Evolutionary conservation across 1,140 invertebrate genomes (phyloP), one percentile per base, ranked within the genome.

Genomic region (Camponotus pennsylvanicus): DNA sequence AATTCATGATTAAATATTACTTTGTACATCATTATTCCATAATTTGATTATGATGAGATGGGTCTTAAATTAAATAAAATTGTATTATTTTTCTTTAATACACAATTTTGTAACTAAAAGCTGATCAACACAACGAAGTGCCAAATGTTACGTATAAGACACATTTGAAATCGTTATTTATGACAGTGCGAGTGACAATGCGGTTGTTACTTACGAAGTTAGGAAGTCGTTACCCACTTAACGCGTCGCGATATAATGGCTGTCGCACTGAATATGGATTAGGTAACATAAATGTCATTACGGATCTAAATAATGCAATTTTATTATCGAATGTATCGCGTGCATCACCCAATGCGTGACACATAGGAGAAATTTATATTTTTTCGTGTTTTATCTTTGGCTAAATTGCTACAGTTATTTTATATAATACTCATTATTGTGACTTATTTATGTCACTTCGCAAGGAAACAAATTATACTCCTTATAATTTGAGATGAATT

Each of bases 241-340:
- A 27, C 27, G 18, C 32, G 21, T 34, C 11, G 7, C 13, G 27
- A 45, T 45, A 32, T 63, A 61, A 61, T 37, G 34, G 61, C 40
- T 21, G 32, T 7, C 37, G 21, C 1, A 34, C 73, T 61, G 49
- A 13, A 63, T 63, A 52, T n/a, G 13, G 27, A 73, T 83, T 75
- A 42, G 69, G n/a, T 75, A 75, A 83, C 40, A n/a, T 73, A 61
- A 52, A 83, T 83, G 18, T 82, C 18, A 15, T 42, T 49, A 37
- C n/a, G 6, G 8, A 83, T 80, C 15, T 40, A 69, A 0, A 40
- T 63, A 63, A 49, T 45, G 69, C 18, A 75, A 83, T 37, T 45
- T 61, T 37, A 27, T 82, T 82, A 82, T 49, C 7, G 8, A 73
- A 83, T 49, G 27, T 34, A 9, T 32, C 49, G 49, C 49, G 11